Percentiles rank a stretch among this genome's conserved stretches.
phyloP scores from a whole-genome alignment of 2,113 vertebrate genomes.

The Sylvilagus bachmani region DNA sequence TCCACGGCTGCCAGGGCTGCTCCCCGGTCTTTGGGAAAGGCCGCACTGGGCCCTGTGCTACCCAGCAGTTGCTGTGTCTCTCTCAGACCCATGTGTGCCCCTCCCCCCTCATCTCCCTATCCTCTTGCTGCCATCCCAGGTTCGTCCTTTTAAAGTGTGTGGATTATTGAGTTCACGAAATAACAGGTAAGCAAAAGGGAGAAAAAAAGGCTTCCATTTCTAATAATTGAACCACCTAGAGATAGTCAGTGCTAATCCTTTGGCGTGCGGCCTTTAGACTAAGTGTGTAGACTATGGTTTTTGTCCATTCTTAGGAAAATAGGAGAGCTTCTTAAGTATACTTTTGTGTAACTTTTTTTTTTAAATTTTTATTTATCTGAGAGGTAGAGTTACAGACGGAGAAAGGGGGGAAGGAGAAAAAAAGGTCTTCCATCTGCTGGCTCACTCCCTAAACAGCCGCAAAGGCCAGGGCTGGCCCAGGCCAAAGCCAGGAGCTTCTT shows the following conservation, averaged over 20 bases:
- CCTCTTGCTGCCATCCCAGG: not conserved
- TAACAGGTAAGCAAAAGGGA: not conserved
- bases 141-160: not conserved
- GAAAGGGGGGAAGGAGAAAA: no score
- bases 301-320: conserved; percentile 28
- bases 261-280: not conserved
- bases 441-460: no score
- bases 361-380: no score
- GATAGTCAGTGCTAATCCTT: not conserved
- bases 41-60: fast-evolving
- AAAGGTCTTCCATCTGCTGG: no score
- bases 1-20: not conserved
- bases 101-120: not conserved
- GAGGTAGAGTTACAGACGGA: no score
- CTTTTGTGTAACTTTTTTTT: not conserved
- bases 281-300: not conserved
- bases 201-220: not conserved
- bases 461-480: no score
- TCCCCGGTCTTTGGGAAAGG: not conserved
- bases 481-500: no score
- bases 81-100: not conserved
- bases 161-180: not conserved
- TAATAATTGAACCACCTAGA: not conserved
- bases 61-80: not conserved
- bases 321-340: not conserved